Evolutionary conservation across 2,797 vertebrate genomes (phyloP), one percentile per base, ranked within the genome.

Genomic region (Myoxocephalus aenaeus): DNA sequence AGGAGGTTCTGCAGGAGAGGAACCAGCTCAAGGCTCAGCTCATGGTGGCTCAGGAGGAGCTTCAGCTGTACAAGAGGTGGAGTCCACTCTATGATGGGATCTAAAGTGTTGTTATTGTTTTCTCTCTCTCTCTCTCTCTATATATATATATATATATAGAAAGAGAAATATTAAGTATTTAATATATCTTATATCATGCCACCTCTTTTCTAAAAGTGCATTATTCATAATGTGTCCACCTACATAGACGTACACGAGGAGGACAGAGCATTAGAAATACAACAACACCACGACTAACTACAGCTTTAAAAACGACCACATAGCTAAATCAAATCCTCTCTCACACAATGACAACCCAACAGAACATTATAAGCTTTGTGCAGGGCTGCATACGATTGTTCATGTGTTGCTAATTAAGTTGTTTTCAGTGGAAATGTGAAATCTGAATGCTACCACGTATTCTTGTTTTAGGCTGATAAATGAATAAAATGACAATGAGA

Each of bases 11-110:
- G n/a, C 98, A 99, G 79, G 98, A 99, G 87, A 95, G 98, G 64
- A 99, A 99, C 92, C 96, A 96, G 72, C 95, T 99, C 75, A 99
- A 99, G 89, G 96, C 97, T 2, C 97, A 99, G 90, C 94, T 99
- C 53, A 92, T 99, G 74, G 87, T 99, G 69, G 93, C 92, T 1
- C 98, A 99, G 81, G 98, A 99, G 78, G 98, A 99, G 88, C 92
- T 99, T 0, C 96, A 97, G 87, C 95, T 97, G 36, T 99, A 97
- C 54, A 97, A 97, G 91, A 98, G 97, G 98, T 57, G 14, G 48
- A 50, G 48, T 50, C 48, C 46, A 8, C 18, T 50, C 48, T 50
- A 10, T n/a, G 8, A 50, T 50, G 48, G 53, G 53, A 3, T 54
- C 13, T 27, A 15, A 27, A 27, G 12, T 54, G 22, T 14, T 25